These are phyloP conservation scores for Augochlorella aurata DNA, from an alignment of 2,888 invertebrate genomes.

Conservation along the genomic window DNA sequence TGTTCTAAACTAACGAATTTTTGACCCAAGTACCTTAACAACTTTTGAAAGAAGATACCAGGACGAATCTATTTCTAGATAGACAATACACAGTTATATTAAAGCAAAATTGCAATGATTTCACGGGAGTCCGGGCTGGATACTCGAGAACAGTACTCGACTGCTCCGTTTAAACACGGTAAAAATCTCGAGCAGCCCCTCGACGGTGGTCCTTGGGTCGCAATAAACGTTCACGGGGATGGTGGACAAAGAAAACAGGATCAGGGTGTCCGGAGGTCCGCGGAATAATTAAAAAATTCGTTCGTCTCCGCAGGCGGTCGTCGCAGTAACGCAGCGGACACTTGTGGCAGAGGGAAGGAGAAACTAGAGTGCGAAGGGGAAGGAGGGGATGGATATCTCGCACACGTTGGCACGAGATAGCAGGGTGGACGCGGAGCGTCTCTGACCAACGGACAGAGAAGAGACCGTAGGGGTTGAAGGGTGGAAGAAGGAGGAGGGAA, in stretches of 20 bases:
- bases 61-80: too few relatives aligned
- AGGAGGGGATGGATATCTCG: background rate
- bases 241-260: slow-evolving; percentile 12
- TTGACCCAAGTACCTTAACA: too few relatives aligned
- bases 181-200: slow-evolving; percentile 2
- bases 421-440: slow-evolving; percentile 8
- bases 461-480: background rate
- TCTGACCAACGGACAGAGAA: slow-evolving; percentile 36
- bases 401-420: background rate
- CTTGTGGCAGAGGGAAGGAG: slow-evolving; percentile 10
- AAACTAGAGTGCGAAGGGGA: background rate
- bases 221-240: background rate
- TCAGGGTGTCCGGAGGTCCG: slow-evolving; percentile 1
- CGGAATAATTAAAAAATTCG: slow-evolving; percentile 29
- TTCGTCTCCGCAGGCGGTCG: background rate
- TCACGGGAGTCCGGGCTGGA: too few relatives aligned
- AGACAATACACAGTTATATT: too few relatives aligned
- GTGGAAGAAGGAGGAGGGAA: background rate
- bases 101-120: too few relatives aligned
- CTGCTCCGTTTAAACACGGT: background rate
- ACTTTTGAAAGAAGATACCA: too few relatives aligned
- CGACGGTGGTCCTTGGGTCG: background rate
- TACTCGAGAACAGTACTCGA: background rate
- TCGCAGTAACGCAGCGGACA: background rate
- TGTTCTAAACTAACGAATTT: too few relatives aligned